Evolutionary conservation across 53 echinoderm and acorn worm genomes (phyloP), one percentile per base, ranked within the genome.

Genomic region (Temnopleurus reevesii): DNA sequence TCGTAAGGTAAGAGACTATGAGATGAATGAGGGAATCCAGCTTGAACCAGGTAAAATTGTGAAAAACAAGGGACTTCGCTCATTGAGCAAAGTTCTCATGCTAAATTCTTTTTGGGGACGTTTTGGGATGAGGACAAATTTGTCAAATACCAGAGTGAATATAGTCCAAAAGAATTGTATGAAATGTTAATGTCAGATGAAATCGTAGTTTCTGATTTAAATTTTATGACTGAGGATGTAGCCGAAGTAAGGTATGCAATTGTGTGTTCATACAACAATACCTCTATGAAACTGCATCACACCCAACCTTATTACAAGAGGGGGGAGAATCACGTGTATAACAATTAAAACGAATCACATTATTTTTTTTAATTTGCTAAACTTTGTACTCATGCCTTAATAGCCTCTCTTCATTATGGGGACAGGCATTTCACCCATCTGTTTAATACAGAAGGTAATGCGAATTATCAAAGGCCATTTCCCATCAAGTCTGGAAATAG

Each of bases 41-140:
- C 55, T 91, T 55, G 86, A 93, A 53, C 43, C 76, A 9, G n/a
- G 76, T 3, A 86, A 91, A 26, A 95, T 91, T 3, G 53, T 15
- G 1, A 92, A 93, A 36, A 77, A 93, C 28, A 93, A 91, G 0
- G 93, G 95, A 24, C 54, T 92, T 0, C 53, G 95, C 15, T 63
- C 93, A 12, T 83, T 95, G 5, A 89, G 58, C 88, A 25, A 95
- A 91, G n/a, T n/a, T n/a, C 81, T 66, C 53, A 86, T 84, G 89
- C 44, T 91, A 5, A 93, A 93, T 36, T 66, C 82, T 24, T 88
- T 93, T 30, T 91, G 91, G 91, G 92, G 94, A 53, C 55, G 12
- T 91, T 91, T n/a, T 45, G 91, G 84, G 7, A 65, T 83, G 71
- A 45, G 76, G 1, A 35, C 12, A 12, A 91, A 91, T 33, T 84